A percentile compares a stretch with the other conserved stretches of the same genome.
phyloP scores from a whole-genome alignment of 2,888 invertebrate species.

The Tortrix viridana region DNA sequence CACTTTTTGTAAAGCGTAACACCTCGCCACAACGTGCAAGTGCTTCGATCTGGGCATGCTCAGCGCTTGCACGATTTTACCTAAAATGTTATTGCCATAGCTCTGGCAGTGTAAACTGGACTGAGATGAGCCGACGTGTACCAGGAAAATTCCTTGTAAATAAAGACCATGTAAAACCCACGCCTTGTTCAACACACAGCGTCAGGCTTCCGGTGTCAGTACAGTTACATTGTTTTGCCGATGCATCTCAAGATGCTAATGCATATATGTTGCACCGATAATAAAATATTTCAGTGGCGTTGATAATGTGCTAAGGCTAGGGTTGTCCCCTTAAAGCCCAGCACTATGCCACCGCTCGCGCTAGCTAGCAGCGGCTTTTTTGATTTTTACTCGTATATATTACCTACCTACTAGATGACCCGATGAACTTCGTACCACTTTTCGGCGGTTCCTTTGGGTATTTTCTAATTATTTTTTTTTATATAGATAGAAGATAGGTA shows the following conservation, averaged over 20 bases:
- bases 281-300: background rate
- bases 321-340: background rate
- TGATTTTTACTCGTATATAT: too few species aligned
- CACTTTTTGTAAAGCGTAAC: background rate
- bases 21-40: slow-evolving; percentile 3
- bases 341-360: slow-evolving; percentile 3
- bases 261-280: slow-evolving; percentile 10
- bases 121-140: slow-evolving; percentile 7
- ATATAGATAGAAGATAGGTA: too few species aligned
- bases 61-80: slow-evolving; percentile 6
- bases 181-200: slow-evolving; percentile 1
- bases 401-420: too few species aligned
- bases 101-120: slow-evolving; percentile 3
- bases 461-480: too few species aligned
- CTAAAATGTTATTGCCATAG: slow-evolving; percentile 9
- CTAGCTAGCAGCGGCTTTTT: too few species aligned
- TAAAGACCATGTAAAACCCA: slow-evolving; percentile 1
- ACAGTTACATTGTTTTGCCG: slow-evolving; percentile 2
- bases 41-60: slow-evolving; percentile 10
- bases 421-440: too few species aligned
- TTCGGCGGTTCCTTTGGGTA: too few species aligned
- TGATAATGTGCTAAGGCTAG: slow-evolving; percentile 15
- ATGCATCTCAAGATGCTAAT: slow-evolving; percentile 5
- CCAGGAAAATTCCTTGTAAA: background rate
- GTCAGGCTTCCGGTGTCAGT: background rate